Evolutionary conservation across 2,797 vertebrate species (phyloP).

Genomic region (Karalla daura): DNA sequence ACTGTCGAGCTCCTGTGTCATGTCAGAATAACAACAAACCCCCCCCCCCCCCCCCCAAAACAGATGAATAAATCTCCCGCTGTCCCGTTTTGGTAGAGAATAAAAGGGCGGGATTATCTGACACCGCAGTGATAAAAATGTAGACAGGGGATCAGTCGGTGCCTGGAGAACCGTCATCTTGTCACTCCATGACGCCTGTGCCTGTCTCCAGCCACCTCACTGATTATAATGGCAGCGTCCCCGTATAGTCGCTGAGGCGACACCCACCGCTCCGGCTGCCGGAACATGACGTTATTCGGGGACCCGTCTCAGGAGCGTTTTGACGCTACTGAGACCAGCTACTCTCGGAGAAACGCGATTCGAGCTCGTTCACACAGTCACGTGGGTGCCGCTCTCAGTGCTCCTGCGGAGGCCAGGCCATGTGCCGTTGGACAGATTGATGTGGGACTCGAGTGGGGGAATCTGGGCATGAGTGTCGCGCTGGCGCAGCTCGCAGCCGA

Average conservation of each 20-base stretch:
- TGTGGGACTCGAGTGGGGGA: constrained; percentile 68
- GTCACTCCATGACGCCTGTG: constrained; percentile 34
- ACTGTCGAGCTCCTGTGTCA: constrained; percentile 16
- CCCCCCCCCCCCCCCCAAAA: too few relatives aligned
- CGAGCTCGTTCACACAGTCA: too few relatives aligned
- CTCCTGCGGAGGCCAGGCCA: constrained; percentile 33
- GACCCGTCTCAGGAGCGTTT: constrained; percentile 4
- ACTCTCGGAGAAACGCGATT: too few relatives aligned
- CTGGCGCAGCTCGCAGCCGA: constrained; percentile 50
- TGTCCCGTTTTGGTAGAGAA: constrained; percentile 19
- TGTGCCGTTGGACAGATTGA: constrained; percentile 74
- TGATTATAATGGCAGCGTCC: constrained; percentile 53
- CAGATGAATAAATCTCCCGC: constrained; percentile 40
- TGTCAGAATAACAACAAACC: constrained; percentile 33
- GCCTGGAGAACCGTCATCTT: constrained; percentile 34
- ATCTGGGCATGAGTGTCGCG: constrained; percentile 56
- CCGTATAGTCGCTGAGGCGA: constrained; percentile 37
- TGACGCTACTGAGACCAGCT: neutral
- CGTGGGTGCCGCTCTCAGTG: too few relatives aligned
- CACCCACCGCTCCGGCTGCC: constrained; percentile 37
- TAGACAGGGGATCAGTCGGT: constrained; percentile 31
- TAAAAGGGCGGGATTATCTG: constrained; percentile 29
- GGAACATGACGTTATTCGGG: constrained; percentile 37
- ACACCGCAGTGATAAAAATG: constrained; percentile 33
- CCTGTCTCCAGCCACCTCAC: constrained; percentile 38